Conservation (phyloP, 2,888 invertebrate genomes). For the Sericinus montela region DNA sequence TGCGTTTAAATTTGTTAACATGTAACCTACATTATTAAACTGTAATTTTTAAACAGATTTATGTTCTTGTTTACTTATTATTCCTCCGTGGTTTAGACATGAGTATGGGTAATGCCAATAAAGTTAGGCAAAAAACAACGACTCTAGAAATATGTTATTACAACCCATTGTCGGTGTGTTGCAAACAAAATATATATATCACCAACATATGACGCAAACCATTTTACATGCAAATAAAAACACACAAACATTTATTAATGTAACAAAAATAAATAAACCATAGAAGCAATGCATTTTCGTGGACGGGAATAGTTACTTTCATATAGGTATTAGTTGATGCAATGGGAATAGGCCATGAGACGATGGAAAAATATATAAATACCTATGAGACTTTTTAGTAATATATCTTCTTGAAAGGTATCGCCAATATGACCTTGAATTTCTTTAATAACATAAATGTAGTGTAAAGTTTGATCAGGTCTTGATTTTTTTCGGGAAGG, state of each 20-base stretch:
- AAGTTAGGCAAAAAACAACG: constrained; percentile 41
- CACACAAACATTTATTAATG: constrained; percentile 48
- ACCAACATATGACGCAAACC: constrained; percentile 65
- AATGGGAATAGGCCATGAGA: constrained; percentile 71
- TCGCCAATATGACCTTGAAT: constrained; percentile 46
- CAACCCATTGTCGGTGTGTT: constrained; percentile 38
- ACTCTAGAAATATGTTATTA: constrained; percentile 28
- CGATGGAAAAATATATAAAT: constrained; percentile 59
- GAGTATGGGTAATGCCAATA: background rate
- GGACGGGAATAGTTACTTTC: constrained; percentile 39
- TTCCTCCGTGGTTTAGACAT: background rate
- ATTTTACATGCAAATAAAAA: constrained; percentile 73
- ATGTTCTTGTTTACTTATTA: no score
- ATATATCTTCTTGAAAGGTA: constrained; percentile 24
- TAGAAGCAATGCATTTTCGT: constrained; percentile 66
- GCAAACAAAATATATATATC: constrained; percentile 37
- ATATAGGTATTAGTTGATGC: constrained; percentile 36
- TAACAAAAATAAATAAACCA: constrained; percentile 42
- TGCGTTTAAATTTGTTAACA: constrained; percentile 21
- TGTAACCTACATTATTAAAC: constrained; percentile 14
- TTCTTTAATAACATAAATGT: constrained; percentile 49
- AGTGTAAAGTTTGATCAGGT: constrained; percentile 16
- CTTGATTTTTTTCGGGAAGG: background rate
- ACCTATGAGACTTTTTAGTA: constrained; percentile 46
- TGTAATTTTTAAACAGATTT: no score